These are phyloP conservation scores for Listrodromus nycthemerus DNA, from an alignment of 2,888 invertebrate species.

Conservation along the genomic window DNA sequence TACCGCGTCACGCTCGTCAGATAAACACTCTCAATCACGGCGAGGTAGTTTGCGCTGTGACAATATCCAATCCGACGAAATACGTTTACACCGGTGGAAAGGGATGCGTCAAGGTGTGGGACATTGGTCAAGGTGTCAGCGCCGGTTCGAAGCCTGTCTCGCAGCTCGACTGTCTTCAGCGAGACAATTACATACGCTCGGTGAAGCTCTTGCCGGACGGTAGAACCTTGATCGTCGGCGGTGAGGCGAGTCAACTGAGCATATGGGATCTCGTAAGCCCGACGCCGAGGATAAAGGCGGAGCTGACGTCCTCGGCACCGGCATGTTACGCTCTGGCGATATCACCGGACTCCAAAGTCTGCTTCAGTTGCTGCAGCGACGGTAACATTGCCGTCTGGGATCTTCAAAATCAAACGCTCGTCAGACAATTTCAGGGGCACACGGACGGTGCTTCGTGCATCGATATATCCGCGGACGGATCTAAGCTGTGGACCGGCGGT, in stretches of 20 bases:
- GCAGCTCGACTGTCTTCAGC: conserved; percentile 96
- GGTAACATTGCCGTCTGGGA: conserved; percentile 99
- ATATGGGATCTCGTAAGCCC: conserved; percentile 98
- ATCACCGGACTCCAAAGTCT: conserved; percentile 98
- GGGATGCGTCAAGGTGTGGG: conserved; percentile 96
- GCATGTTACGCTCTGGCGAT: conserved; percentile 99
- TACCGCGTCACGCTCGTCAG: conserved; percentile 95
- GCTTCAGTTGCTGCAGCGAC: conserved; percentile 99
- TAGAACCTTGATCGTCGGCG: conserved; percentile 97
- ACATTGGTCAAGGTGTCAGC: conserved; percentile 90
- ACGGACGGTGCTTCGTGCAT: conserved; percentile 99
- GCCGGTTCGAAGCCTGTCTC: conserved; percentile 90
- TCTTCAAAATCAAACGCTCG: conserved; percentile 94
- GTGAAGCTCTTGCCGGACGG: conserved; percentile 98
- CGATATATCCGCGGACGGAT: conserved; percentile 97
- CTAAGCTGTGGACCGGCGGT: conserved; percentile 96
- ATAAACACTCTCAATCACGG: conserved; percentile 97
- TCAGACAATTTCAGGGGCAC: conserved; percentile 97
- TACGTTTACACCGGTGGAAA: conserved; percentile 99
- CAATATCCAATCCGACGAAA: conserved; percentile 93
- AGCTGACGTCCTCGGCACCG: conserved; percentile 95
- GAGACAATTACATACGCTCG: conserved; percentile 98
- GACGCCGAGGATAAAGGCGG: conserved; percentile 96
- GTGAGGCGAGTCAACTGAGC: conserved; percentile 97
- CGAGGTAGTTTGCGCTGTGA: conserved; percentile 98